Percentiles rank a stretch among this genome's conserved stretches.
phyloP scores from a whole-genome alignment of 1,140 invertebrate species.

The Pomacea maculata region DNA sequence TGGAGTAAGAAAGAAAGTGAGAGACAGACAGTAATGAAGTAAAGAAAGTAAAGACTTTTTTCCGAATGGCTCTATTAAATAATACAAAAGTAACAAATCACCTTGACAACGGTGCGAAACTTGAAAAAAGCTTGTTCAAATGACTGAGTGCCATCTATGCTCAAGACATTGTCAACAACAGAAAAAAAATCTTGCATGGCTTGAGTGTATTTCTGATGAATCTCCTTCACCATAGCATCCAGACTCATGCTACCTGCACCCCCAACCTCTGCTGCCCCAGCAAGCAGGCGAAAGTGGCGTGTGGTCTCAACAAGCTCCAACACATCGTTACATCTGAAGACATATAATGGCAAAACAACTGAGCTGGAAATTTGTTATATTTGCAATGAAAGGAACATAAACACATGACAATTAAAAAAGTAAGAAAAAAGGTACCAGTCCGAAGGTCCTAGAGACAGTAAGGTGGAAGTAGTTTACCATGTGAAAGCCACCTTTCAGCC shows the following conservation, averaged over 20 bases:
- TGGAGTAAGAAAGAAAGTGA: no score
- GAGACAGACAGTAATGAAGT: no score
- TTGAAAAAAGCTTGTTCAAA: slow-evolving; percentile 65
- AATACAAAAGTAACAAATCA: slow-evolving; percentile 26
- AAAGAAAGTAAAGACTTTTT: neutral
- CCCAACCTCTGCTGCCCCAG: slow-evolving; percentile 62
- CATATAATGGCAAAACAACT: neutral
- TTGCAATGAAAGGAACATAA: no score
- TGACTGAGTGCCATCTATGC: slow-evolving; percentile 60
- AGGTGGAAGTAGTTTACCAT: no score
- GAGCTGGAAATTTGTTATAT: no score
- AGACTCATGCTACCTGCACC: slow-evolving; percentile 62
- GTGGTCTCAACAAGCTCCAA: slow-evolving; percentile 65
- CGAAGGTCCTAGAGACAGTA: no score
- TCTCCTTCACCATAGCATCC: slow-evolving; percentile 64
- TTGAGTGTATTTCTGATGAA: slow-evolving; percentile 57
- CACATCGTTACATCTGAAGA: slow-evolving; percentile 64
- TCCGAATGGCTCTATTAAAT: neutral
- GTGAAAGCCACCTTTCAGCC: no score
- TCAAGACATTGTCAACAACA: slow-evolving; percentile 60
- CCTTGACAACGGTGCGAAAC: slow-evolving; percentile 64
- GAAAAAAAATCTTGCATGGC: slow-evolving; percentile 62
- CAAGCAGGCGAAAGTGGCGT: slow-evolving; percentile 62
- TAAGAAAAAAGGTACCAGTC: no score
- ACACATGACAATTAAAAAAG: no score